These are phyloP conservation scores for Hermodice carunculata DNA, from an alignment of 2,888 invertebrate genomes.

Conservation along the genomic window DNA sequence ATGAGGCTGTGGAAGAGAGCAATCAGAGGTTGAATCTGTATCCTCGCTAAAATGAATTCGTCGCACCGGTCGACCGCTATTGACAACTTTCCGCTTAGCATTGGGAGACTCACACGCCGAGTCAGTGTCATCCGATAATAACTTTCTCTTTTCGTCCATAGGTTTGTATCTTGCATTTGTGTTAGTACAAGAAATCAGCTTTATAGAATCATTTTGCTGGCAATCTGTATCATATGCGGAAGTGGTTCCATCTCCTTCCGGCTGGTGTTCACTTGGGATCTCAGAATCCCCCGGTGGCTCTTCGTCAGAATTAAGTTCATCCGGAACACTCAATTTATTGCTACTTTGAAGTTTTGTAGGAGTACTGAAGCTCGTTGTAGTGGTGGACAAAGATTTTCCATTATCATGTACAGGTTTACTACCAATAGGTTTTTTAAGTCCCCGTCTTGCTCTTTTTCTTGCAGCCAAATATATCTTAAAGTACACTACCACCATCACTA, in stretches of 20 bases:
- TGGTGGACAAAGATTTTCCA: constrained; percentile 46
- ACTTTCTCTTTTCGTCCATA: constrained; percentile 44
- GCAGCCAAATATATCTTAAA: constrained; percentile 98
- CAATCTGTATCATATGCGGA: not conserved
- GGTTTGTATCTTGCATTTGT: not conserved
- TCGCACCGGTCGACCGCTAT: not conserved
- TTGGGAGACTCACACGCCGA: constrained; percentile 29
- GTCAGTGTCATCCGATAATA: constrained; percentile 48
- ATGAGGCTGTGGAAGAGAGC: not conserved
- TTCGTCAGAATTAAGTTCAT: constrained; percentile 13
- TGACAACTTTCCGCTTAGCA: not conserved
- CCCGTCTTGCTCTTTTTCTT: constrained; percentile 87
- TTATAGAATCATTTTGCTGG: not conserved
- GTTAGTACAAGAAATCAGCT: not conserved
- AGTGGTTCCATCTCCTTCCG: not conserved
- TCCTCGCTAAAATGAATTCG: constrained; percentile 30
- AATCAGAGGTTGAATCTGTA: constrained; percentile 22
- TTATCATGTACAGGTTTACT: constrained; percentile 2
- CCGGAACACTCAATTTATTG: too few species aligned
- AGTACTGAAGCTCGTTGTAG: constrained; percentile 54
- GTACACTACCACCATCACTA: constrained; percentile 99
- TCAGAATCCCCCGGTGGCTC: not conserved
- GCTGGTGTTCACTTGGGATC: not conserved
- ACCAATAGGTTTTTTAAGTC: constrained; percentile 25
- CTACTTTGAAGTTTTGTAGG: constrained; percentile 47